phyloP scores from a whole-genome alignment of 2,888 invertebrate species.

The Aplocera efformata region DNA sequence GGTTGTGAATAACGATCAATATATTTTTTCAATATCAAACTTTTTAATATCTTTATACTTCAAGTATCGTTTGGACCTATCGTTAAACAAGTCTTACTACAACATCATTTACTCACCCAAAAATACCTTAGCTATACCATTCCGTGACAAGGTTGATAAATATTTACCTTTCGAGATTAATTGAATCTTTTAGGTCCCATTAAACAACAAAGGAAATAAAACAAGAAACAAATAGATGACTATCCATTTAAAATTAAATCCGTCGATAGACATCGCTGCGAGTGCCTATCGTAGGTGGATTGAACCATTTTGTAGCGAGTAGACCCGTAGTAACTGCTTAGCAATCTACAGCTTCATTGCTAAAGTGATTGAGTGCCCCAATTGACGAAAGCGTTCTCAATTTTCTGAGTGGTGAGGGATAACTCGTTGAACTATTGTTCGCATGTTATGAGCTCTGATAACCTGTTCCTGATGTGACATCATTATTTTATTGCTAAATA shows the following conservation, averaged over 20 bases:
- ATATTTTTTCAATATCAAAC: too few relatives aligned
- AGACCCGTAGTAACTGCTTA: conserved; percentile 1
- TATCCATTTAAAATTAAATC: conserved; percentile 1
- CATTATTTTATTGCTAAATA: too few relatives aligned
- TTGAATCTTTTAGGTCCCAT: too few relatives aligned
- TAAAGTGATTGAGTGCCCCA: conserved; percentile 29
- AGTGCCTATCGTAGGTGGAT: conserved; percentile 4
- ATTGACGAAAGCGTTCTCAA: conserved; percentile 25
- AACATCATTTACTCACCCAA: too few relatives aligned
- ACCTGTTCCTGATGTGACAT: too few relatives aligned
- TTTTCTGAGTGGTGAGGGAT: conserved; percentile 27
- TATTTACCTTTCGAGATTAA: too few relatives aligned
- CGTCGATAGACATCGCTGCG: conserved; percentile 1
- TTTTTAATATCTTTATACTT: too few relatives aligned
- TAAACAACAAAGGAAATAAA: not conserved
- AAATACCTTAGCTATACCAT: too few relatives aligned
- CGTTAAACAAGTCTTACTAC: too few relatives aligned
- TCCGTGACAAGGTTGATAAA: too few relatives aligned
- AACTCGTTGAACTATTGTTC: conserved; percentile 8
- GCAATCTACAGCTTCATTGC: conserved; percentile 23
- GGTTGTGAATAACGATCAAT: too few relatives aligned
- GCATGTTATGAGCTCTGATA: not conserved
- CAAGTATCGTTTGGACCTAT: too few relatives aligned
- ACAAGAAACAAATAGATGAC: not conserved
- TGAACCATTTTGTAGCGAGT: conserved; percentile 13